A percentile compares a stretch with the other conserved stretches of the same genome.
Evolutionary conservation across 2,113 vertebrate species (phyloP).

Genomic region (Cavia aperea): DNA sequence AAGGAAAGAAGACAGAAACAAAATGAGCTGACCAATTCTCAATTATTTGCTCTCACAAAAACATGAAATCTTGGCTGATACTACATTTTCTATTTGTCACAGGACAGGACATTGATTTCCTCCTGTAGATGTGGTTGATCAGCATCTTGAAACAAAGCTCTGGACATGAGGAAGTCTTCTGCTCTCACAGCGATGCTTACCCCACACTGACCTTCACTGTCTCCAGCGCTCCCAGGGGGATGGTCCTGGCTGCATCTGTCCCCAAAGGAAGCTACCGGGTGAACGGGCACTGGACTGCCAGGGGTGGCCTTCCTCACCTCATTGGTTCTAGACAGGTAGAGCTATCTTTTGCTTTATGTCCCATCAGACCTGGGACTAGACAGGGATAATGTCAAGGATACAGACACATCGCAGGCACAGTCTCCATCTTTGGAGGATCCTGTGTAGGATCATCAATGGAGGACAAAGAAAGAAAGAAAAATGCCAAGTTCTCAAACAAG

Average conservation of each 20-base stretch:
- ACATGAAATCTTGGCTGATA: neutral
- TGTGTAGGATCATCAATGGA: neutral
- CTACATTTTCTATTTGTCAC: neutral
- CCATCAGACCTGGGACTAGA: neutral
- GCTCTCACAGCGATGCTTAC: neutral
- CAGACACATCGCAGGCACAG: neutral
- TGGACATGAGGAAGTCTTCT: neutral
- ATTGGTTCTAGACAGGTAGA: neutral
- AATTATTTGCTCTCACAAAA: neutral
- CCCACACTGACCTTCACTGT: accelerated
- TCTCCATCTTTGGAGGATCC: neutral
- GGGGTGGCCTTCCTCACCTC: no score
- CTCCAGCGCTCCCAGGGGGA: neutral
- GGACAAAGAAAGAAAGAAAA: neutral
- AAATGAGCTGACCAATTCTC: neutral
- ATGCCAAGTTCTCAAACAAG: neutral
- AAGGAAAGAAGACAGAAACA: neutral
- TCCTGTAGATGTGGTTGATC: neutral
- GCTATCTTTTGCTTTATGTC: neutral
- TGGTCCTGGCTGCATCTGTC: no score
- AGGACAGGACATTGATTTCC: neutral
- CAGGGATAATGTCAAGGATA: neutral
- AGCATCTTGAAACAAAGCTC: neutral
- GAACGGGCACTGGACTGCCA: accelerated
- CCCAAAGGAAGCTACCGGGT: no score